Conservation (phyloP, 2,888 invertebrate genomes). For the Patella depressa region DNA sequence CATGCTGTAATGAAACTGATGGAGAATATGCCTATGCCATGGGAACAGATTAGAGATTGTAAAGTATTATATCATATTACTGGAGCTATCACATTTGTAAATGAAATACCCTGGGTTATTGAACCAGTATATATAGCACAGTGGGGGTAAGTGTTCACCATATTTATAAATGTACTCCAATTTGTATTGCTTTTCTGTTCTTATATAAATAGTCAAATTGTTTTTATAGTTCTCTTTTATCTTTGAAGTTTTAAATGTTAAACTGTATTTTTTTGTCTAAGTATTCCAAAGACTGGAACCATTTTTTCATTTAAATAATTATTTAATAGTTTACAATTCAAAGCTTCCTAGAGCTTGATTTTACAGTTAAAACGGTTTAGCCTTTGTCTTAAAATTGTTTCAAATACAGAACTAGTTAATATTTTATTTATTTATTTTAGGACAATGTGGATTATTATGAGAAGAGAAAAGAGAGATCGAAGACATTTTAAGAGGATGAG, state of each 20-base stretch:
- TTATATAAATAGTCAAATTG: too few relatives aligned
- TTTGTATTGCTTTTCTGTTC: too few relatives aligned
- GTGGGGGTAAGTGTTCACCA: conserved; percentile 85
- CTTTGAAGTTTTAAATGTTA: too few relatives aligned
- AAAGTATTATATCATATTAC: conserved; percentile 97
- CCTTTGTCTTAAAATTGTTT: not conserved
- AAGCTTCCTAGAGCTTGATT: not conserved
- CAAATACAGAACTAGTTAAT: not conserved
- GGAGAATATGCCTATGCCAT: conserved; percentile 99
- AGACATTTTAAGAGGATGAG: conserved; percentile 99
- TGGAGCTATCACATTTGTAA: conserved; percentile 99
- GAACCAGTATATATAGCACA: conserved; percentile 99
- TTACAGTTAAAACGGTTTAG: too few relatives aligned
- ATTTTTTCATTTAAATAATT: too few relatives aligned
- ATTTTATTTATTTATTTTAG: conserved; percentile 70
- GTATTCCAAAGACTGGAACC: too few relatives aligned
- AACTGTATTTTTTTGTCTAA: too few relatives aligned
- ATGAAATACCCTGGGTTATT: conserved; percentile 99
- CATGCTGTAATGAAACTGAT: conserved; percentile 98
- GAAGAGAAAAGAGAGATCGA: conserved; percentile 97
- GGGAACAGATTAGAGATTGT: conserved; percentile 99
- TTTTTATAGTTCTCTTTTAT: too few relatives aligned
- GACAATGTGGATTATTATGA: conserved; percentile 99
- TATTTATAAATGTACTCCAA: too few relatives aligned
- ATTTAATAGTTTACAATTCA: too few relatives aligned